Base-by-base conservation (phyloP, 2,888 invertebrate species). In the Atethmia centrago region DNA sequence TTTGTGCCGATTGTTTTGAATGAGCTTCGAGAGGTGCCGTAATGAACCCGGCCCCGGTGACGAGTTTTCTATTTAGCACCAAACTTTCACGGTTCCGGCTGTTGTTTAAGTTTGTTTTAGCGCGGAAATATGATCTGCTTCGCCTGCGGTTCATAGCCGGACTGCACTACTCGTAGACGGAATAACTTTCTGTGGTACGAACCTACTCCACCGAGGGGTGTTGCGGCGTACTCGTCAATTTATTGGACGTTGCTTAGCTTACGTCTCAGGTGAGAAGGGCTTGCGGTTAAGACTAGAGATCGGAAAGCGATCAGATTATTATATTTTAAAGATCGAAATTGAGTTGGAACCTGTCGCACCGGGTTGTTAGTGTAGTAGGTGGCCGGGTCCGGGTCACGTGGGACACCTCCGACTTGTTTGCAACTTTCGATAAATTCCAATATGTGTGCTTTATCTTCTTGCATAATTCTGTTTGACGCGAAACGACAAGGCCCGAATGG, bases 1-100 rank as follows among this genome's bases (percentile, higher is more conserved):
- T 81, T 82, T 82, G 79, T 73, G 79, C 78, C 83, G 86, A 90
- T 92, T 91, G 89, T 90, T 85, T 85, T 82, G 73, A 79, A 81
- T 74, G 81, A 81, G 83, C 71, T 77, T 88, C 84, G 83, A 84
- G 85, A 78, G 81, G 80, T 79, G 71, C 74, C 75, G 76, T 85
- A 88, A 87, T 85, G 85, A 87, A 85, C 84, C 78, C 70, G 16
- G 72, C 62, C 74, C 75, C 78, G 78, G 78, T 79, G 71, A 76
- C 76, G 71, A 84, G 80, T 85, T 85, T 85, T 82, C 85, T 82
- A 86, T 85, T 88, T 83, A 82, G 56, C 80, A 40, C 62, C 67
- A 61, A 82, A 85, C 79, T 82, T 82, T 73, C 49, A 36, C 74
- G 63, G 68, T 56, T 61, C 45, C 66, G n/a, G 61, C 28, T 56